Evolutionary conservation across 2,797 vertebrate genomes (phyloP).

Genomic region (Lagocephalus sceleratus): DNA sequence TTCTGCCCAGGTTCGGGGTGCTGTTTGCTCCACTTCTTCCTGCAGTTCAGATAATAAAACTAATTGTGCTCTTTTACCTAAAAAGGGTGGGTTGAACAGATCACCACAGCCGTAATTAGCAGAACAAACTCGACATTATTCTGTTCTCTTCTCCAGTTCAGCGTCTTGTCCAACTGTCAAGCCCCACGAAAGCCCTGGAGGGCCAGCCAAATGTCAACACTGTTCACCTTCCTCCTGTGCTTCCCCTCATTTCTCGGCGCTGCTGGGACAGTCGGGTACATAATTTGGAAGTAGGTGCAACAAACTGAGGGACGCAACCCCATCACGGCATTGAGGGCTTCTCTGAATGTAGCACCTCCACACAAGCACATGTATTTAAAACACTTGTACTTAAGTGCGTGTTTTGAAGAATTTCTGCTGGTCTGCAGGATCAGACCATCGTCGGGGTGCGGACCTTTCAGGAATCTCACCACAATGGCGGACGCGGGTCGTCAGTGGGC

Average conservation of each 20-base stretch:
- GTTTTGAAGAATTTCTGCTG: background rate
- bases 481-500: slow-evolving; percentile 70
- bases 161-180: slow-evolving; percentile 85
- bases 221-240: slow-evolving; percentile 82
- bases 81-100: slow-evolving; percentile 77
- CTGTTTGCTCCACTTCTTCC: slow-evolving; percentile 85
- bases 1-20: slow-evolving; percentile 78
- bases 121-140: background rate
- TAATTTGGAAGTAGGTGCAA: slow-evolving; percentile 82
- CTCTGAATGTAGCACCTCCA: background rate
- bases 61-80: slow-evolving; percentile 84
- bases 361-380: too few relatives aligned
- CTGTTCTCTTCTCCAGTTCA: slow-evolving; percentile 65
- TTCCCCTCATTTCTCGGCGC: slow-evolving; percentile 84
- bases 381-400: too few relatives aligned
- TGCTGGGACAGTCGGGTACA: slow-evolving; percentile 71
- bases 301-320: background rate
- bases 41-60: slow-evolving; percentile 79
- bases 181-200: slow-evolving; percentile 83
- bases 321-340: background rate
- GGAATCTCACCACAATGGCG: slow-evolving; percentile 74
- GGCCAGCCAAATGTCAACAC: slow-evolving; percentile 80
- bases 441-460: slow-evolving; percentile 82
- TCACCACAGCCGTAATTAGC: accelerated
- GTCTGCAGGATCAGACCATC: slow-evolving; percentile 79